A percentile compares a stretch with the other conserved stretches of the same genome.
Evolutionary conservation across 2,797 vertebrate genomes (phyloP).

Genomic region (Pseudocheirus occidentalis): DNA sequence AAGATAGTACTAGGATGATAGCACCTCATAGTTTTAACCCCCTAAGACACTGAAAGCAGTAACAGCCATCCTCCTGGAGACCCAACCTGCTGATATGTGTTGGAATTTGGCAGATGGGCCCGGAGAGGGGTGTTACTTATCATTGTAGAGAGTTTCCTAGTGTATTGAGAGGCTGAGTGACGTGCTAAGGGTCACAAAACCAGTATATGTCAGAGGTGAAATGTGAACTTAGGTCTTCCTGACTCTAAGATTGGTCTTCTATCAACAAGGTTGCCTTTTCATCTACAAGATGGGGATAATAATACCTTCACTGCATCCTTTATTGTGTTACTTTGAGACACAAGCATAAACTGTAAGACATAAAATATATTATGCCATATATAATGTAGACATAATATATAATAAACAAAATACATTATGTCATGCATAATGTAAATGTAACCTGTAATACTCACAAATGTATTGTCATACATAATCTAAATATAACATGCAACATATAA

Average conservation of each 20-base stretch:
- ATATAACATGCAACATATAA: too few species aligned
- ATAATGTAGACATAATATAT: neutral
- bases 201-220: neutral
- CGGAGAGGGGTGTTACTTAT: neutral
- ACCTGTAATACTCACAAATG: too few species aligned
- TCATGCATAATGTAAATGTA: too few species aligned
- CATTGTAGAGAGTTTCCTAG: neutral
- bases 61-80: neutral
- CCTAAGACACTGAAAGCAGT: neutral
- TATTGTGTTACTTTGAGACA: neutral
- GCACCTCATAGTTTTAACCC: neutral
- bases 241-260: neutral
- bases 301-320: neutral
- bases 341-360: neutral
- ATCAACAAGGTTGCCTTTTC: neutral
- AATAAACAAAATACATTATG: neutral
- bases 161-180: neutral
- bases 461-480: too few species aligned
- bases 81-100: neutral
- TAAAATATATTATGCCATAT: neutral
- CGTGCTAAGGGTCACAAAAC: neutral
- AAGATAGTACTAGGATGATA: neutral
- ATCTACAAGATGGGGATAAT: neutral
- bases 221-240: neutral
- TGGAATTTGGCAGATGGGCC: neutral